A percentile compares a stretch with the other conserved stretches of the same genome.
Conservation (phyloP, 2,797 vertebrate species). For the Sparidentex hasta region DNA sequence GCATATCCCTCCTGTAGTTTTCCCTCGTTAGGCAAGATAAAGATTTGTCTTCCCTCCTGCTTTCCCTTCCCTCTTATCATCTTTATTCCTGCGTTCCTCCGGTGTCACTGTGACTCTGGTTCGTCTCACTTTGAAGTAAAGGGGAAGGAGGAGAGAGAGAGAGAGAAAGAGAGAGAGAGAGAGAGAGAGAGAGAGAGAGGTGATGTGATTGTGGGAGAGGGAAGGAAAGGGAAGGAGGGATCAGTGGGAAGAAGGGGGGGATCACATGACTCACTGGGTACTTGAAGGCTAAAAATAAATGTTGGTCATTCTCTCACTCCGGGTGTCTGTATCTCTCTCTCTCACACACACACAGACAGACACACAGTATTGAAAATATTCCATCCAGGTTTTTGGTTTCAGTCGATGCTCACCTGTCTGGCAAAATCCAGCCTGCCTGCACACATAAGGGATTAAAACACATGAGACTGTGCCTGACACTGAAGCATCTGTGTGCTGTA, state of each 20-base stretch:
- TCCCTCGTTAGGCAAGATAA: conserved; percentile 36
- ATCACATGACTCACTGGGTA: conserved; percentile 83
- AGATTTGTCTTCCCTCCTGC: conserved; percentile 20
- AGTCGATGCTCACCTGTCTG: conserved; percentile 29
- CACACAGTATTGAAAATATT: conserved; percentile 45
- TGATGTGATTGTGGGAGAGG: conserved; percentile 33
- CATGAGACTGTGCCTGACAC: not conserved
- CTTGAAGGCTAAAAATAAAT: conserved; percentile 84
- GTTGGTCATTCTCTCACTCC: conserved; percentile 72
- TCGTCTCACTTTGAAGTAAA: conserved; percentile 32
- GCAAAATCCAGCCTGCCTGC: conserved; percentile 8
- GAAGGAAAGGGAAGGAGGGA: conserved; percentile 57
- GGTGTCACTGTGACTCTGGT: conserved; percentile 35
- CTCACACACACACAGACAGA: conserved; percentile 5
- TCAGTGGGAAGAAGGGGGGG: conserved; percentile 61
- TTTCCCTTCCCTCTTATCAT: not conserved
- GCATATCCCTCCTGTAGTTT: not conserved
- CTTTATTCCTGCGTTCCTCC: conserved; percentile 6
- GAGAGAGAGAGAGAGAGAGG: not conserved
- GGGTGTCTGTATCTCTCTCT: conserved; percentile 41
- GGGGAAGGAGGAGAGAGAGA: conserved; percentile 19
- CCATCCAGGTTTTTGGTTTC: conserved; percentile 49
- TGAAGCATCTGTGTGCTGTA: not conserved
- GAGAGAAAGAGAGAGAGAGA: no score
- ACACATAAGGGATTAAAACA: conserved; percentile 1